These are phyloP conservation scores for Parambassis ranga DNA, from an alignment of 2,797 vertebrate genomes.

Conservation along the genomic window DNA sequence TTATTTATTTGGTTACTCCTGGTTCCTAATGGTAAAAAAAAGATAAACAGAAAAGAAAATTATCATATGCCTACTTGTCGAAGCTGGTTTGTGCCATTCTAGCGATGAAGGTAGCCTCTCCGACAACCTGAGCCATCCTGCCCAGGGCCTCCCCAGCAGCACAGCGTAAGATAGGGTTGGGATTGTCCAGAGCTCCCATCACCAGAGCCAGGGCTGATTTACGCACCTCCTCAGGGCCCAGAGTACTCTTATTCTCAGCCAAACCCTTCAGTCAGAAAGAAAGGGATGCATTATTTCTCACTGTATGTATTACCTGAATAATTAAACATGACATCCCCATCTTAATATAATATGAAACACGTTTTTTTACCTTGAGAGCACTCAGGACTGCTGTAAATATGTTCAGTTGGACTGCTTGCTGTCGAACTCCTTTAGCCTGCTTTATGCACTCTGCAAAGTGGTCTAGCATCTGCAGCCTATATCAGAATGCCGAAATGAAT, in stretches of 20 bases:
- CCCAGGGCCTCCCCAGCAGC: conserved; percentile 97
- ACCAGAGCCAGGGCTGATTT: conserved; percentile 95
- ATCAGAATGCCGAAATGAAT: neutral
- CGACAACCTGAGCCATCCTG: conserved; percentile 98
- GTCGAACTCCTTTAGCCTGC: conserved; percentile 97
- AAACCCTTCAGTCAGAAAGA: conserved; percentile 83
- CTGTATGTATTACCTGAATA: neutral
- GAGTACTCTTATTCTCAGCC: conserved; percentile 97
- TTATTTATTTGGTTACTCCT: neutral
- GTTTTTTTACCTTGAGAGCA: conserved; percentile 89
- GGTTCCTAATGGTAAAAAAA: neutral
- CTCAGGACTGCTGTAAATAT: conserved; percentile 99
- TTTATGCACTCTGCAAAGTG: conserved; percentile 99
- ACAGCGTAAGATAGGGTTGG: conserved; percentile 96
- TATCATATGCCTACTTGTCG: conserved; percentile 88
- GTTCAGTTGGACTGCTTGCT: conserved; percentile 98
- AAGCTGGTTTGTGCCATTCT: conserved; percentile 99
- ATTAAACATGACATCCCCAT: neutral
- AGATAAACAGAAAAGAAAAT: neutral
- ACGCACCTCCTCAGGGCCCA: conserved; percentile 97
- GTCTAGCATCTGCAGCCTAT: conserved; percentile 96
- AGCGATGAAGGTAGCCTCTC: conserved; percentile 97
- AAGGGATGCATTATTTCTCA: neutral
- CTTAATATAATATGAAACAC: neutral
- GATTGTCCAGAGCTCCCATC: conserved; percentile 98